Base-by-base conservation (phyloP, 2,113 vertebrate species). In the Gallinago undulata region DNA sequence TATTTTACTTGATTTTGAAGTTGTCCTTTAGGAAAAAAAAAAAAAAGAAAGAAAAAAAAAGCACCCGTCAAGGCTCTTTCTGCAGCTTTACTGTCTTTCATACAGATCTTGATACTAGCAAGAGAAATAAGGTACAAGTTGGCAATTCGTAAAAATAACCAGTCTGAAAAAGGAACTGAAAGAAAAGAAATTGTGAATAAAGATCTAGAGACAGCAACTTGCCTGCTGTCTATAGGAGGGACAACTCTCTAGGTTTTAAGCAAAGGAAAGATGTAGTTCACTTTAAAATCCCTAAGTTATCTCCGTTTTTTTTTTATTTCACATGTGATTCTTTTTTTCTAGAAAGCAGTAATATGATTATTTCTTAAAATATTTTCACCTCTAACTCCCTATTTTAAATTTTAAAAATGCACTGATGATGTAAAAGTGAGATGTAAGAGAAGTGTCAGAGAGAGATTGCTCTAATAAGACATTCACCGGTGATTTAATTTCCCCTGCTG, bases 401-500 rank as follows among this genome's bases (percentile, higher is more conserved):
- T 55, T 17, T 47, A 74, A 85, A 81, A 90, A 60, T 66, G n/a
- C 21, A 77, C 45, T 47, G 24, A 79, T 76, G 45, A 51, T 63
- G 62, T 95, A 84, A 70, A 95, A 93, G 31, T 82, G 73, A 93
- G 79, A 87, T 89, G 88, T 93, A 92, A 89, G 74, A 89, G 51
- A 93, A 73, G 57, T 74, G 83, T 87, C 88, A 92, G 25, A 94
- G 57, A 84, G 69, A 89, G 62, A 89, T 96, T 94, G 55, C 90
- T 94, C 69, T 90, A 93, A 91, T 95, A 95, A 92, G 96, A 70
- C 74, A 83, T 91, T 85, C 51, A 87, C 4, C 2, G 48, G 47
- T 84, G 84, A 92, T 97, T 94, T 96, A 93, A 96, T 96, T 97
- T 96, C 86, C 92, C 66, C 30, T 93, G 86, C 66, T 94, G 70